Conservation (phyloP, 2,797 vertebrate genomes). For the Hoplostethus mediterraneus region DNA sequence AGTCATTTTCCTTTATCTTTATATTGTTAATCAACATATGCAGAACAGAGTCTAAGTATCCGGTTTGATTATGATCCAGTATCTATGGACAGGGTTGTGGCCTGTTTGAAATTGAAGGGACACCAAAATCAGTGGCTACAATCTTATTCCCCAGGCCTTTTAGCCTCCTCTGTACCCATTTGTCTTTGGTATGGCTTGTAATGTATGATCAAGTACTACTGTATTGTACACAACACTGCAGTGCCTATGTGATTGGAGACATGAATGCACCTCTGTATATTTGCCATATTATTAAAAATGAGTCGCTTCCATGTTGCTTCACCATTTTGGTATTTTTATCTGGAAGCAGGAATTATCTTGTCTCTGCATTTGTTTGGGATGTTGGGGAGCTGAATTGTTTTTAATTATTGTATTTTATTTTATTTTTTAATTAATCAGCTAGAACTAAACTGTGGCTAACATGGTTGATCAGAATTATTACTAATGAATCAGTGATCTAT, state of each 20-base stretch:
- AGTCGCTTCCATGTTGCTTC: constrained; percentile 53
- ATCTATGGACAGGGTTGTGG: constrained; percentile 53
- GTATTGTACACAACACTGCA: constrained; percentile 76
- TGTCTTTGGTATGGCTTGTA: constrained; percentile 71
- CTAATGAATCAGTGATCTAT: no score
- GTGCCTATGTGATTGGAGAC: constrained; percentile 80
- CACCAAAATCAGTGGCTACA: constrained; percentile 62
- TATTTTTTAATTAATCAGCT: no score
- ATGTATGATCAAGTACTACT: constrained; percentile 64
- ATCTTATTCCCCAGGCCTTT: constrained; percentile 43
- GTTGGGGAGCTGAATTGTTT: constrained; percentile 4
- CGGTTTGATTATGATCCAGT: constrained; percentile 52
- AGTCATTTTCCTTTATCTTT: constrained; percentile 68
- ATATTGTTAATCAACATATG: constrained; percentile 71
- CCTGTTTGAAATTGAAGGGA: constrained; percentile 68
- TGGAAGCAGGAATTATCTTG: background rate
- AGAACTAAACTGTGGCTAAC: no score
- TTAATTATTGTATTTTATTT: background rate
- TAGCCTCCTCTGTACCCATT: constrained; percentile 56
- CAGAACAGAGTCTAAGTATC: constrained; percentile 58
- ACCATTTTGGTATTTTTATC: constrained; percentile 18
- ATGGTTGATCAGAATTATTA: no score
- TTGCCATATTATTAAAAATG: constrained; percentile 79
- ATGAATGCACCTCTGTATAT: constrained; percentile 75
- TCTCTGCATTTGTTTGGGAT: constrained; percentile 12